Base-by-base conservation (phyloP, 2,888 invertebrate genomes). In the Drosophila siamana region DNA sequence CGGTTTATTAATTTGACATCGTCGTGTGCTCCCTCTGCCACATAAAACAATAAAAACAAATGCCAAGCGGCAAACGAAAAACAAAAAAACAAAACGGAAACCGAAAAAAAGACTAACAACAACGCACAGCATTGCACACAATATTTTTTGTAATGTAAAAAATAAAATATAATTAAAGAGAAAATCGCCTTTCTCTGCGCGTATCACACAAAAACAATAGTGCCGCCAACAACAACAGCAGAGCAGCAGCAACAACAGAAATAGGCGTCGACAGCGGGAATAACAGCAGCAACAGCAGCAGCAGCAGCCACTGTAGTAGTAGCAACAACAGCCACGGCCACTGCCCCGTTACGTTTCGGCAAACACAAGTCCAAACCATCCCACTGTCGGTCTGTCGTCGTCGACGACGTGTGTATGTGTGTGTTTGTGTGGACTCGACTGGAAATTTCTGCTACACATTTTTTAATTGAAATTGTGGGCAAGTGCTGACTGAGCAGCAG, bases 301-400 rank as follows among this genome's bases (percentile, higher is more conserved):
- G 43, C 38, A 44, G 26, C 57, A 33, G 26, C 19, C 28, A 33
- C 30, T 33, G 30, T 30, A n/a, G 50, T 22, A 52, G 33, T 47
- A 65, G 13, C 40, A 63, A 24, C 72, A 74, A 68, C 63, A 78
- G 80, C 86, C 73, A 85, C 83, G 75, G 86, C 83, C 86, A 82
- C 86, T 85, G 83, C 83, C 86, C 83, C 83, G 83, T 83, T 83
- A 83, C 83, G 83, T 83, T 83, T 83, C 83, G 86, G 83, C 83
- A 83, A 86, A 50, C 83, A 83, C 83, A 83, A 70, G 46, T 69
- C 54, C 48, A 71, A 67, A 68, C 60, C 72, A 76, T 73, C 68
- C 66, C 74, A 67, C 66, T 69, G 70, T 66, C 57, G 19, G 54
- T 57, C 46, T 60, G 54, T 69, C 61, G 72, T 41, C 36, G 26